Evolutionary conservation across 2,888 invertebrate species (phyloP).

Genomic region (Formica aserva): DNA sequence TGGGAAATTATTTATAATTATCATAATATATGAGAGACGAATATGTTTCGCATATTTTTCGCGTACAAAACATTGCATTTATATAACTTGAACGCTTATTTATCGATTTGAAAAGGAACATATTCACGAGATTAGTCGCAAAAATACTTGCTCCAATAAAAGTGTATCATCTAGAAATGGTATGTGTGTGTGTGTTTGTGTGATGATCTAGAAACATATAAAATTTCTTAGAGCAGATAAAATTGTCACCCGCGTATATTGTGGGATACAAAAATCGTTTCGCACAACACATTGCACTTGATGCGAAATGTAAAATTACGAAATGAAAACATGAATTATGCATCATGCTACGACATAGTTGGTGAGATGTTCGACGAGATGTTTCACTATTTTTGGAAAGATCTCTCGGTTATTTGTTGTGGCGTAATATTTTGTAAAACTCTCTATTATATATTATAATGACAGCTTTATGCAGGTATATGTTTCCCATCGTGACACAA

Average conservation of each 20-base stretch:
- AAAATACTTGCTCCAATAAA: not conserved
- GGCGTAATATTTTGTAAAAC: conserved; percentile 10
- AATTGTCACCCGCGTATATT: conserved; percentile 6
- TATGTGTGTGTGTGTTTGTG: too few relatives aligned
- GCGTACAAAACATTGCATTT: not conserved
- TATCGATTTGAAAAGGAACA: not conserved
- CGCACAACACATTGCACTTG: not conserved
- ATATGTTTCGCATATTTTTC: not conserved
- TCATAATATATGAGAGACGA: not conserved
- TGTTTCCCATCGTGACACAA: not conserved
- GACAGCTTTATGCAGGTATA: not conserved
- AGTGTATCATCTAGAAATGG: not conserved
- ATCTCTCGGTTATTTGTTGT: conserved; percentile 25
- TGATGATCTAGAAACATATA: not conserved
- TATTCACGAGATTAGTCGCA: too few relatives aligned
- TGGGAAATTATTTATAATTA: not conserved
- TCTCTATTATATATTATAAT: conserved; percentile 39
- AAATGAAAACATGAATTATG: conserved; percentile 38
- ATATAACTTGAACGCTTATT: not conserved
- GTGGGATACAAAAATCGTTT: conserved; percentile 24
- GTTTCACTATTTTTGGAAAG: conserved; percentile 27
- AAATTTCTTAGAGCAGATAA: conserved; percentile 3
- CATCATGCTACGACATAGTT: not conserved
- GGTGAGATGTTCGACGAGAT: conserved; percentile 25
- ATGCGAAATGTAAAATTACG: conserved; percentile 37